These are phyloP conservation scores for Drosophila kohkoa DNA, from an alignment of 1,140 invertebrate genomes.

Conservation along the genomic window DNA sequence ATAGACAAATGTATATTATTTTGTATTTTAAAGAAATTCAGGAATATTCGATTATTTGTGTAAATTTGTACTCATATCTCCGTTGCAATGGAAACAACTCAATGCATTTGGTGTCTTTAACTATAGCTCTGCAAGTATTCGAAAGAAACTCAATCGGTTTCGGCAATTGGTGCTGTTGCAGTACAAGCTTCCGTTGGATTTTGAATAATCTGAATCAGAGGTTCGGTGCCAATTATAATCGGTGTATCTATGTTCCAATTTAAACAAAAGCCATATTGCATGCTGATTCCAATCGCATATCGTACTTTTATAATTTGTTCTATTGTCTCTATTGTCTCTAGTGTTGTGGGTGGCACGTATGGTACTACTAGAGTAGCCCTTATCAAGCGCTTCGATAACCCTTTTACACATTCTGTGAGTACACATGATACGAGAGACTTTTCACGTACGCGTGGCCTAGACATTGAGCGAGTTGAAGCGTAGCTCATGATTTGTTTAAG, in stretches of 20 bases:
- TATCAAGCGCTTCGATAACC: conserved; percentile 64
- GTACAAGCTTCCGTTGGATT: conserved; percentile 43
- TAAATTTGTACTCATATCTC: too few species aligned
- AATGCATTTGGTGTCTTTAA: too few species aligned
- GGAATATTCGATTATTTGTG: too few species aligned
- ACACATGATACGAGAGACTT: conserved; percentile 34
- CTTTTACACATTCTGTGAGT: conserved; percentile 50
- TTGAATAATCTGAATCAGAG: conserved; percentile 64
- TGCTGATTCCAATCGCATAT: conserved; percentile 55
- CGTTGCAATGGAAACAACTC: too few species aligned
- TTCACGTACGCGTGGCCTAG: conserved; percentile 37
- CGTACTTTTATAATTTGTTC: conserved; percentile 56
- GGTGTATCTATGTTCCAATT: conserved; percentile 59
- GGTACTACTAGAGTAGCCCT: conserved; percentile 64
- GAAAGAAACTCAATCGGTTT: too few species aligned
- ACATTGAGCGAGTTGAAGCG: conserved; percentile 32
- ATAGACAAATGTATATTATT: too few species aligned
- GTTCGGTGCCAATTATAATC: conserved; percentile 72
- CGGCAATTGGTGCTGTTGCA: conserved; percentile 46
- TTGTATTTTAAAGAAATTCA: too few species aligned
- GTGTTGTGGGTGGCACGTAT: conserved; percentile 57
- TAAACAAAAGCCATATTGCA: conserved; percentile 48
- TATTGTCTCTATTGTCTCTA: background rate
- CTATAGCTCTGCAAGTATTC: too few species aligned
- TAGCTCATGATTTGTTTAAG: conserved; percentile 58